A percentile compares a stretch with the other conserved stretches of the same genome.
These are phyloP conservation scores for Melanotaenia parkinsoni DNA, from an alignment of 2,797 vertebrate genomes.

Conservation along the genomic window DNA sequence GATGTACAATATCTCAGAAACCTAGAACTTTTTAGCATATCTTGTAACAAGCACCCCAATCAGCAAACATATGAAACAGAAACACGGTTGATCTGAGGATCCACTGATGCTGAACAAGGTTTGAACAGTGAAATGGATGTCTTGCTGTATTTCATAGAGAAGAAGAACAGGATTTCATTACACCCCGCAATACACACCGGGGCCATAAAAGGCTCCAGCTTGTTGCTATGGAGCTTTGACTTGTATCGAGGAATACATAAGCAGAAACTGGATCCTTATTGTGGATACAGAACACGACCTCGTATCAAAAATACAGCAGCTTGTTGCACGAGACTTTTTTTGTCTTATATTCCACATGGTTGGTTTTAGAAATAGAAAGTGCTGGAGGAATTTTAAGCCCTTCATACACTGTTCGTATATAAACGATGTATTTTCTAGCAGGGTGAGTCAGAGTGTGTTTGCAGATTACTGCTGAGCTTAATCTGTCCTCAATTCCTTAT, in stretches of 20 bases:
- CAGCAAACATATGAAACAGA: too few relatives aligned
- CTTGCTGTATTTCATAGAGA: conserved; percentile 38
- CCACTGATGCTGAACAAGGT: conserved; percentile 46
- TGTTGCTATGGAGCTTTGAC: conserved; percentile 79
- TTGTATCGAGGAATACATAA: conserved; percentile 68
- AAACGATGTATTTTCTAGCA: conserved; percentile 23
- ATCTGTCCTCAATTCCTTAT: conserved; percentile 28
- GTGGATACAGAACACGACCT: conserved; percentile 64
- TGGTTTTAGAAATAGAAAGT: conserved; percentile 36
- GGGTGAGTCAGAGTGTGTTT: conserved; percentile 1
- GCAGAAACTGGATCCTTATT: conserved; percentile 67
- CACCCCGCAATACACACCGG: conserved; percentile 56
- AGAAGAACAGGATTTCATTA: conserved; percentile 71
- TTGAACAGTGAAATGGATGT: conserved; percentile 22
- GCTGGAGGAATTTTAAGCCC: conserved; percentile 39
- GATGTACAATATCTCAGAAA: neutral
- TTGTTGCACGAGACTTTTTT: conserved; percentile 40
- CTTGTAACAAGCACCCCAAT: too few relatives aligned
- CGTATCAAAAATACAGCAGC: conserved; percentile 38
- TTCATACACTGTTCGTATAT: conserved; percentile 2
- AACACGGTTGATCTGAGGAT: neutral
- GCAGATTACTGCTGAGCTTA: conserved; percentile 22
- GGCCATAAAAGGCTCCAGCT: conserved; percentile 67
- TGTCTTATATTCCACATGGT: conserved; percentile 56
- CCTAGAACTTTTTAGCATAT: neutral